Evolutionary conservation across 2,888 invertebrate species (phyloP).

Genomic region (Meiosimyza platycephala): DNA sequence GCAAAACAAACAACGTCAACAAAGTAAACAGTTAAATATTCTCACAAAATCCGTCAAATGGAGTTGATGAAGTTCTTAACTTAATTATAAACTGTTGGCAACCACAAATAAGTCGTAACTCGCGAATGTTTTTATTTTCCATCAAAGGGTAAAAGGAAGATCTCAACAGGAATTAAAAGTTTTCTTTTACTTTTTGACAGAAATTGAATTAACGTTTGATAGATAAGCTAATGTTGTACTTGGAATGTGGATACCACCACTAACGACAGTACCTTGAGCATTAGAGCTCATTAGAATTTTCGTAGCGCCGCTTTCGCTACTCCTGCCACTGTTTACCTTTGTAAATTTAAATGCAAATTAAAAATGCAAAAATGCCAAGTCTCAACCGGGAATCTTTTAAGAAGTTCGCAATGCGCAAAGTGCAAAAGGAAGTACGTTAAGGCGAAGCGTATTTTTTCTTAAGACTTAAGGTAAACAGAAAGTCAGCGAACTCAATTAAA

Average conservation of each 20-base stretch:
- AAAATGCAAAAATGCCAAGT: conserved; percentile 56
- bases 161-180: conserved; percentile 27
- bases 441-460: neutral
- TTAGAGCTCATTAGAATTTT: conserved; percentile 30
- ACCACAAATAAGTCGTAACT: conserved; percentile 53
- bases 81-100: conserved; percentile 61
- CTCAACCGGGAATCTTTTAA: neutral
- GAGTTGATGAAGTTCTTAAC: conserved; percentile 51
- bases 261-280: conserved; percentile 13
- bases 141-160: neutral
- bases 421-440: neutral
- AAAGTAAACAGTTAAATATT: conserved; percentile 29
- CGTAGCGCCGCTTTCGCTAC: neutral
- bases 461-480: conserved; percentile 21
- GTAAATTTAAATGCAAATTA: conserved; percentile 50
- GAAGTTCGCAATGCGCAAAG: neutral
- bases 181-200: conserved; percentile 58
- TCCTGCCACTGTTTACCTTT: conserved; percentile 54
- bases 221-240: conserved; percentile 19
- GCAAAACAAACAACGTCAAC: conserved; percentile 30
- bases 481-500: conserved; percentile 13
- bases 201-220: conserved; percentile 59
- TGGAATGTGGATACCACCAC: neutral
- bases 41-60: conserved; percentile 36
- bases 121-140: conserved; percentile 49